phyloP scores from a whole-genome alignment of 1,140 invertebrate species.

The Trinorchestia longiramus region DNA sequence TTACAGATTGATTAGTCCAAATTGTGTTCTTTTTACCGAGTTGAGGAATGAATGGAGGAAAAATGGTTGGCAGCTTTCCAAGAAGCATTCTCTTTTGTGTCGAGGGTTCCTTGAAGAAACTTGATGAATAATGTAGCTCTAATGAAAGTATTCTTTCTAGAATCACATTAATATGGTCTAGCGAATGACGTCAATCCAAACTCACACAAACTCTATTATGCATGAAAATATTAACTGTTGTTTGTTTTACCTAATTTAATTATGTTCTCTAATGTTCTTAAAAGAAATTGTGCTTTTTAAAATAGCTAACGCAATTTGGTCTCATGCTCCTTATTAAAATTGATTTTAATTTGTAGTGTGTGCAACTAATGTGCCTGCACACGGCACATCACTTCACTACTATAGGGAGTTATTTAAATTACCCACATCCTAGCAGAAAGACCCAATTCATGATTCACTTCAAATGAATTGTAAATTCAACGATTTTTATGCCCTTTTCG shows the following conservation, averaged over 20 bases:
- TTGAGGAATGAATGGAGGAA: neutral
- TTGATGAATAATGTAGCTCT: neutral
- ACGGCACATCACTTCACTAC: neutral
- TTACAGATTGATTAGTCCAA: neutral
- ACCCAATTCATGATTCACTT: neutral
- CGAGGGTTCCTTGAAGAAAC: neutral
- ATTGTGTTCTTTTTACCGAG: slow-evolving; percentile 19
- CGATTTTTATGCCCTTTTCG: too few relatives aligned
- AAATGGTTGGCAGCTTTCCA: slow-evolving; percentile 11
- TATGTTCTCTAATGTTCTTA: neutral
- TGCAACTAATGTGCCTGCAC: neutral
- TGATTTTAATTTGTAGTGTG: neutral
- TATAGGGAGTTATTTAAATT: neutral
- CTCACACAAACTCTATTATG: neutral
- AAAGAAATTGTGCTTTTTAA: neutral
- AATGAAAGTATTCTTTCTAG: neutral
- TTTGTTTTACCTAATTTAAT: neutral
- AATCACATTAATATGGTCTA: neutral
- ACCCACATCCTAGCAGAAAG: neutral
- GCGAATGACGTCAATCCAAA: neutral
- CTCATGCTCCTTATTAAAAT: neutral
- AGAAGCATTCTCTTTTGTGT: slow-evolving; percentile 20
- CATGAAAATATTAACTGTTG: neutral
- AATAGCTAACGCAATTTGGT: neutral
- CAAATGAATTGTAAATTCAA: neutral